Percentiles rank a stretch among this genome's conserved stretches.
Conservation (phyloP, 2,113 vertebrate species). For the Picathartes gymnocephalus region DNA sequence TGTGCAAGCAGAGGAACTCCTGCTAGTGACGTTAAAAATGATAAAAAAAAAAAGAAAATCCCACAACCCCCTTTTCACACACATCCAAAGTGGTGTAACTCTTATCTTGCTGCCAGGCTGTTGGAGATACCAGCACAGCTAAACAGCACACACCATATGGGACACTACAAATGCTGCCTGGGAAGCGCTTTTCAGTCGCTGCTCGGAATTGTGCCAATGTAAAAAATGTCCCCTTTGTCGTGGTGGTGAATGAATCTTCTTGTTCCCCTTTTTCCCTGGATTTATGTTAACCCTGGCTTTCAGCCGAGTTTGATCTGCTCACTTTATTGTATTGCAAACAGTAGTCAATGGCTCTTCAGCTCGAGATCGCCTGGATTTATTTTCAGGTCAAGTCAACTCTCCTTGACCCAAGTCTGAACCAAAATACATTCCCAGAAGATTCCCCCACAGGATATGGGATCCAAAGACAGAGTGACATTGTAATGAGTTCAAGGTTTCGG, state of each 20-base stretch:
- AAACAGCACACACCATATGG: background rate
- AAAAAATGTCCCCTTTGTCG: conserved; percentile 52
- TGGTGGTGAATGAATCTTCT: conserved; percentile 38
- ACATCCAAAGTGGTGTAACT: background rate
- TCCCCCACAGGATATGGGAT: conserved; percentile 8
- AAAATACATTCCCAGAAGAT: conserved; percentile 61
- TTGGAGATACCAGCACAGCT: background rate
- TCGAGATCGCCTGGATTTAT: conserved; percentile 52
- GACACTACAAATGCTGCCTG: background rate
- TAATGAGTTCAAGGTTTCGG: conserved; percentile 39
- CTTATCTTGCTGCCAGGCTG: background rate
- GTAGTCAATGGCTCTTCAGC: conserved; percentile 64
- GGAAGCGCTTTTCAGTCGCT: background rate
- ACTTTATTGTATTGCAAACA: conserved; percentile 59
- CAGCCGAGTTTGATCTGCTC: conserved; percentile 36
- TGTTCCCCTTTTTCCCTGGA: conserved; percentile 46
- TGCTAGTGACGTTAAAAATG: conserved; percentile 1
- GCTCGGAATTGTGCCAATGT: background rate
- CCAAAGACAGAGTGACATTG: conserved; percentile 53
- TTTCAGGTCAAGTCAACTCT: conserved; percentile 65
- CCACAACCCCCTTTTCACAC: background rate
- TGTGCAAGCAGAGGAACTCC: conserved; percentile 21
- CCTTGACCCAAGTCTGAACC: conserved; percentile 56
- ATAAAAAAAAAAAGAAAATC: background rate
- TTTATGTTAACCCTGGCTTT: conserved; percentile 44